Percentiles rank a stretch among this genome's conserved stretches.
Evolutionary conservation across 2,888 invertebrate genomes (phyloP).

Genomic region (Scaeva pyrastri): DNA sequence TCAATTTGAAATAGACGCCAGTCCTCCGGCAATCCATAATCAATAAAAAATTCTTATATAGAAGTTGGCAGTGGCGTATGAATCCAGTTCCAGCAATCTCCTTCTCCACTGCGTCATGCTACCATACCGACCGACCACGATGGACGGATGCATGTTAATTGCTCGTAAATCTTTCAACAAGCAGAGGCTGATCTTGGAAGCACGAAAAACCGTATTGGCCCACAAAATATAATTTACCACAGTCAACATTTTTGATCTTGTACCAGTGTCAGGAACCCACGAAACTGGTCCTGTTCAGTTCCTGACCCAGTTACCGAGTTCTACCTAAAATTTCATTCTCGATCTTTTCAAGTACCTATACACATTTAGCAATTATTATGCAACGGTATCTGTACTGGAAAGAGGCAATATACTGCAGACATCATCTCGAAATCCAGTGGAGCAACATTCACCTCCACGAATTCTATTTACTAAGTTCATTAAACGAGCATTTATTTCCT

Average conservation of each 20-base stretch:
- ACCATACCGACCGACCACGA: background rate
- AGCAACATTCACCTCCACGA: slow-evolving; percentile 71
- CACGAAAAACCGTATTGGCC: slow-evolving; percentile 39
- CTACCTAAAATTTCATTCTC: slow-evolving; percentile 3
- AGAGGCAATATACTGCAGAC: slow-evolving; percentile 8
- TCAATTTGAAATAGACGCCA: slow-evolving; percentile 16
- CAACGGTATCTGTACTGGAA: slow-evolving; percentile 57
- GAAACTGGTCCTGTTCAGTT: slow-evolving; percentile 72
- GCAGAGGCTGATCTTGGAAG: slow-evolving; percentile 20
- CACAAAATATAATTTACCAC: slow-evolving; percentile 1
- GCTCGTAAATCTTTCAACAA: slow-evolving; percentile 56
- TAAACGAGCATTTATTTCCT: slow-evolving; percentile 51
- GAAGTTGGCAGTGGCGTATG: background rate
- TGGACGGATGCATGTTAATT: slow-evolving; percentile 57
- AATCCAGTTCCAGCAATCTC: slow-evolving; percentile 39
- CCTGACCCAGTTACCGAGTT: too few relatives aligned
- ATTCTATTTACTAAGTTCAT: slow-evolving; percentile 40
- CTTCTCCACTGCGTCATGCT: background rate
- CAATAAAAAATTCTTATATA: slow-evolving; percentile 39
- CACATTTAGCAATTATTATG: slow-evolving; percentile 68
- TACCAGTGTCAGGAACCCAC: slow-evolving; percentile 25
- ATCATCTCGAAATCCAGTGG: slow-evolving; percentile 51
- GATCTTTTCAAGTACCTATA: slow-evolving; percentile 31
- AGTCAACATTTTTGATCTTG: background rate
- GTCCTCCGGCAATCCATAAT: slow-evolving; percentile 15